Evolutionary conservation across 2,797 vertebrate genomes (phyloP).

Genomic region (Alcedo quadribrachys): DNA sequence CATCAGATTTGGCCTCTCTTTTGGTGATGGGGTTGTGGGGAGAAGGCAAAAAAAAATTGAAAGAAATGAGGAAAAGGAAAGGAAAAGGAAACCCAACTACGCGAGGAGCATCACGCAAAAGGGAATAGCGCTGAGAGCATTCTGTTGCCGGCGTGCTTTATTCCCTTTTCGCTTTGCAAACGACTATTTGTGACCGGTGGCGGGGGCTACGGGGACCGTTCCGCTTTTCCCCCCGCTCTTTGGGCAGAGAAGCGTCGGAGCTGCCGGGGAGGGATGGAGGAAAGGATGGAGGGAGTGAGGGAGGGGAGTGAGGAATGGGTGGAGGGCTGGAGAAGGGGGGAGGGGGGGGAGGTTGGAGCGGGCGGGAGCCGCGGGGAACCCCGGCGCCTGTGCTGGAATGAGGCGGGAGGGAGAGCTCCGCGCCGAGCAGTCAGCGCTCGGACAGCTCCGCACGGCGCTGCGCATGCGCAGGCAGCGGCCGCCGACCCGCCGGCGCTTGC

Average conservation of each 20-base stretch:
- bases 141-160: slow-evolving; percentile 57
- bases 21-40: slow-evolving; percentile 13
- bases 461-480: slow-evolving; percentile 82
- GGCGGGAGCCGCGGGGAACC: slow-evolving; percentile 41
- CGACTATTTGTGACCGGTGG: not conserved
- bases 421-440: slow-evolving; percentile 81
- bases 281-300: not conserved
- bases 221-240: slow-evolving; percentile 1
- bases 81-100: slow-evolving; percentile 44
- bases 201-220: slow-evolving; percentile 1
- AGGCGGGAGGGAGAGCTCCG: slow-evolving; percentile 76
- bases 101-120: slow-evolving; percentile 61
- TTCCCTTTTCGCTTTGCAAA: slow-evolving; percentile 63
- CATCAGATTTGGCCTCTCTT: slow-evolving; percentile 68
- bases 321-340: not conserved
- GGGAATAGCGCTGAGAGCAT: slow-evolving; percentile 53
- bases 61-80: not conserved
- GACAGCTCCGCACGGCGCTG: slow-evolving; percentile 84
- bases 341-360: not conserved
- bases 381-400: slow-evolving; percentile 75
- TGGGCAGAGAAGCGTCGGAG: not conserved
- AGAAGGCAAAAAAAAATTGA: not conserved
- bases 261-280: not conserved
- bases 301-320: too few relatives aligned
- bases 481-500: too few relatives aligned